A percentile compares a stretch with the other conserved stretches of the same genome.
Conservation (phyloP, 2,797 vertebrate species). For the Enteromius treurensis region DNA sequence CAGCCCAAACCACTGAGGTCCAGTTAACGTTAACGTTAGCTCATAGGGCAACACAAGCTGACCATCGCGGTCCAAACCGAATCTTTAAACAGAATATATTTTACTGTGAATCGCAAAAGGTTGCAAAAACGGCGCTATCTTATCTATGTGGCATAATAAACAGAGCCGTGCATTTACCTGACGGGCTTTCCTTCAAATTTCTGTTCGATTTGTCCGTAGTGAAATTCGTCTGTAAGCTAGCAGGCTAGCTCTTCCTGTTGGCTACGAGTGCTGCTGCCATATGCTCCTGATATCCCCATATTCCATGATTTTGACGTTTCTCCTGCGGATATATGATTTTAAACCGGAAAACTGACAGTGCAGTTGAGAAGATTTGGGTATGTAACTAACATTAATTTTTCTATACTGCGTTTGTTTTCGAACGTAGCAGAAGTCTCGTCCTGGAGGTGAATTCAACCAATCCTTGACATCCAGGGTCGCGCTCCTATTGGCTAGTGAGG, state of each 20-base stretch:
- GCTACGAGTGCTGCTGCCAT: slow-evolving; percentile 65
- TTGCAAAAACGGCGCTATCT: not conserved
- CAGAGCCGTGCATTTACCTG: slow-evolving; percentile 40
- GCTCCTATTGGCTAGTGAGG: slow-evolving; percentile 37
- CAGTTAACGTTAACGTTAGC: slow-evolving; percentile 9
- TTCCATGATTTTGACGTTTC: not conserved
- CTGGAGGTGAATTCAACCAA: slow-evolving; percentile 39
- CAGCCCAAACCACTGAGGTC: not conserved
- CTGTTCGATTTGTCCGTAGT: slow-evolving; percentile 46
- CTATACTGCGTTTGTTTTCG: slow-evolving; percentile 45
- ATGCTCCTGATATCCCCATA: slow-evolving; percentile 55
- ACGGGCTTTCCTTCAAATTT: slow-evolving; percentile 51
- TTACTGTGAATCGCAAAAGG: too few relatives aligned
- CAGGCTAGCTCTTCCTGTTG: slow-evolving; percentile 57
- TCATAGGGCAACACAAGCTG: not conserved
- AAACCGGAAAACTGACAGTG: too few relatives aligned
- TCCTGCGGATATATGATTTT: not conserved
- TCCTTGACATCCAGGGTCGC: not conserved
- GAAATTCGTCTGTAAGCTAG: slow-evolving; percentile 51
- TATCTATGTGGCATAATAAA: not conserved
- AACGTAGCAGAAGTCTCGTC: slow-evolving; percentile 50
- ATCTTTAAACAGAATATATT: not conserved
- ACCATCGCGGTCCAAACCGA: not conserved
- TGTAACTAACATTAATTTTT: not conserved
- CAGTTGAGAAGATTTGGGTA: not conserved